phyloP scores from a whole-genome alignment of 2,797 vertebrate species.

The Sebastes reedi region DNA sequence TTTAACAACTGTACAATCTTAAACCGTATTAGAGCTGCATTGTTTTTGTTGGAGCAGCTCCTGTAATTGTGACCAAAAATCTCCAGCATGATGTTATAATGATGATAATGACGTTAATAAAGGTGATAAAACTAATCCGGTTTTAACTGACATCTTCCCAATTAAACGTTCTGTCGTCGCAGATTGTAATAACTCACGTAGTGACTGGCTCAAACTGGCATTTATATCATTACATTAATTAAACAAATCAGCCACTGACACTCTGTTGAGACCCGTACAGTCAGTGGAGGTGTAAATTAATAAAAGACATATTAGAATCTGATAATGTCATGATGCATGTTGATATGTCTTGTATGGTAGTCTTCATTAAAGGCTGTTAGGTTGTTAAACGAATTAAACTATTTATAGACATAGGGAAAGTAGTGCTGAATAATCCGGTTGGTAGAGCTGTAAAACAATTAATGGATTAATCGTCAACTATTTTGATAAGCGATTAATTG shows the following conservation, averaged over 20 bases:
- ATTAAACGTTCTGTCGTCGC: not conserved
- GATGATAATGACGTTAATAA: rapidly evolving
- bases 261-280: not conserved
- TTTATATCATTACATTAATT: not conserved
- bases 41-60: not conserved
- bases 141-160: not conserved
- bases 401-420: too few relatives aligned
- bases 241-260: not conserved
- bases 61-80: not conserved
- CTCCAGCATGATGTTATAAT: too few relatives aligned
- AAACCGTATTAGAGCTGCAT: not conserved
- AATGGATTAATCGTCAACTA: too few relatives aligned
- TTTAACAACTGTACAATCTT: too few relatives aligned
- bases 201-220: too few relatives aligned
- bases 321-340: too few relatives aligned
- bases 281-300: not conserved
- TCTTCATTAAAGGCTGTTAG: too few relatives aligned
- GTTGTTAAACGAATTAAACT: too few relatives aligned
- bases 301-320: not conserved
- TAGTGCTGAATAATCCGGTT: too few relatives aligned
- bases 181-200: not conserved
- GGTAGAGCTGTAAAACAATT: too few relatives aligned
- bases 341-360: too few relatives aligned
- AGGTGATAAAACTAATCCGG: not conserved
- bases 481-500: too few relatives aligned